phyloP scores from a whole-genome alignment of 2,797 vertebrate genomes.

The Sylvia borin region DNA sequence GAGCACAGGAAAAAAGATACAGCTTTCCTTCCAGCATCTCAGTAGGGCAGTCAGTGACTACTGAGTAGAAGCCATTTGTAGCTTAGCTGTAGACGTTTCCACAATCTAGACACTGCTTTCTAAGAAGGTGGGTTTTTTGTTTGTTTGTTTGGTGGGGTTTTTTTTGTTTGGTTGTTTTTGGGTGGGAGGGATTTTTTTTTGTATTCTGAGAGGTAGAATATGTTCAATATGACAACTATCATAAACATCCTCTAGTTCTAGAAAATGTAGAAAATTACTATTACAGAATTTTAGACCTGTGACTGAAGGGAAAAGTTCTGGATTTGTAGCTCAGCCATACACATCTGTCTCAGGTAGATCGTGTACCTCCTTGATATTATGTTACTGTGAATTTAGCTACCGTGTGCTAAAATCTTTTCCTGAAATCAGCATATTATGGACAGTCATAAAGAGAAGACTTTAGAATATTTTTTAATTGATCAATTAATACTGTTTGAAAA shows the following conservation, averaged over 20 bases:
- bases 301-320: neutral
- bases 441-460: neutral
- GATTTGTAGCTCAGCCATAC: neutral
- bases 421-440: neutral
- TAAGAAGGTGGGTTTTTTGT: neutral
- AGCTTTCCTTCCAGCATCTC: neutral
- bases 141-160: too few species aligned
- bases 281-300: neutral
- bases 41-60: neutral
- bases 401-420: neutral
- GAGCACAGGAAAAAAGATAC: neutral
- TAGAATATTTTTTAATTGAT: neutral
- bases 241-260: neutral
- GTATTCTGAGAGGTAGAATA: neutral
- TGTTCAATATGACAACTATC: neutral
- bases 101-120: neutral
- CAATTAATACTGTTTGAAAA: neutral
- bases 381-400: neutral
- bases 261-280: neutral
- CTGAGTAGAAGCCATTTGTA: neutral
- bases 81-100: neutral
- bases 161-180: too few species aligned
- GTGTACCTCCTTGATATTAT: neutral
- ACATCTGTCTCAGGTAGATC: neutral
- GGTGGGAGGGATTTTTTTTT: neutral